A percentile compares a stretch with the other conserved stretches of the same genome.
Evolutionary conservation across 23 tunicate species (phyloP).

Genomic region (Botrylloides violaceus): DNA sequence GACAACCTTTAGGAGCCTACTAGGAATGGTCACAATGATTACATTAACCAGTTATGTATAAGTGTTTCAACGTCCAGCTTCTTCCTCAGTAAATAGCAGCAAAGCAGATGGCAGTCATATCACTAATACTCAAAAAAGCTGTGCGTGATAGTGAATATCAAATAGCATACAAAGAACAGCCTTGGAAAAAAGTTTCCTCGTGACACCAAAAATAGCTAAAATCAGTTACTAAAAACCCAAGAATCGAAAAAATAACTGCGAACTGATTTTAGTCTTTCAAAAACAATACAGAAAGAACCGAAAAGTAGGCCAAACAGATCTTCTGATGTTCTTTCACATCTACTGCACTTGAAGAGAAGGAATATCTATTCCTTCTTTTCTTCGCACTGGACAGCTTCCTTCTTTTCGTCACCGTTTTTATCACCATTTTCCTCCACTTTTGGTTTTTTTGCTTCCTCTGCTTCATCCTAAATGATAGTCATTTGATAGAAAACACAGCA

Average conservation of each 20-base stretch:
- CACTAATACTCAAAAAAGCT: neutral
- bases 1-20: too few relatives aligned
- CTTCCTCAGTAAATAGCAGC: neutral
- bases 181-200: neutral
- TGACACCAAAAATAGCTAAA: constrained; percentile 8
- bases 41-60: neutral
- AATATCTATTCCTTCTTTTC: constrained; percentile 24
- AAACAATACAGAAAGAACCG: neutral
- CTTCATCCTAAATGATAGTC: constrained; percentile 18
- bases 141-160: neutral
- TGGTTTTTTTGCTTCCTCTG: constrained; percentile 54
- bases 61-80: neutral
- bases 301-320: neutral
- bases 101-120: neutral
- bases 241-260: neutral
- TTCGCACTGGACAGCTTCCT: constrained; percentile 25
- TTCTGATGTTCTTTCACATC: neutral
- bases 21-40: neutral
- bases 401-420: neutral
- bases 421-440: constrained; percentile 39
- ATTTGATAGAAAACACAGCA: too few relatives aligned
- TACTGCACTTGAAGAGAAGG: neutral
- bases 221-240: constrained; percentile 12
- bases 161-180: neutral
- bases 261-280: neutral